A percentile compares a stretch with the other conserved stretches of the same genome.
Conservation (phyloP, 2,888 invertebrate species). For the Agrochola macilenta region DNA sequence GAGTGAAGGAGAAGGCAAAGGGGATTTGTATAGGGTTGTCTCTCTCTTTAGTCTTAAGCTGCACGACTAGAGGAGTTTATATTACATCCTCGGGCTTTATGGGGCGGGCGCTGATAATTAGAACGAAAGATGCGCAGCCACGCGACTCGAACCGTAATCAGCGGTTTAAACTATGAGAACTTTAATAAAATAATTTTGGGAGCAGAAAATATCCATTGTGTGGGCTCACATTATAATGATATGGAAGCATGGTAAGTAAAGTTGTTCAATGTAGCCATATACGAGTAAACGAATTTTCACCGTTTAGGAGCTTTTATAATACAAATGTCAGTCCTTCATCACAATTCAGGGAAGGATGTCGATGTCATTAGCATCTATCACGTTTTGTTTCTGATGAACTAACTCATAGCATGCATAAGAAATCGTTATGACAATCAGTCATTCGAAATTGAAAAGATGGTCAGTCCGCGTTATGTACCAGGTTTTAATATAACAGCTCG, state of each 20-base stretch:
- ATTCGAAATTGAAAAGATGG: neutral
- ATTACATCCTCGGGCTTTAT: constrained; percentile 78
- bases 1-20: constrained; percentile 61
- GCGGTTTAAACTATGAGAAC: constrained; percentile 73
- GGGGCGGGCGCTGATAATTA: constrained; percentile 86
- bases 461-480: neutral
- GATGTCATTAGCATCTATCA: neutral
- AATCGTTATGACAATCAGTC: neutral
- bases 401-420: no score
- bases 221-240: constrained; percentile 10
- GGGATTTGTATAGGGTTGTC: constrained; percentile 66
- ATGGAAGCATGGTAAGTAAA: neutral
- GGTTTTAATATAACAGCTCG: neutral
- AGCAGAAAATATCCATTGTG: constrained; percentile 44
- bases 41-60: constrained; percentile 71
- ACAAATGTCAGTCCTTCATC: neutral
- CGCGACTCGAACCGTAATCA: constrained; percentile 82
- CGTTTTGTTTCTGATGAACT: neutral
- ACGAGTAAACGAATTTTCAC: neutral
- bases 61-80: constrained; percentile 77
- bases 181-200: constrained; percentile 59
- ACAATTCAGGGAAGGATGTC: neutral
- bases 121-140: constrained; percentile 88
- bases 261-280: neutral
- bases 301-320: neutral